These are phyloP conservation scores for Zonitis immaculata DNA, from an alignment of 2,888 invertebrate species.

Conservation along the genomic window DNA sequence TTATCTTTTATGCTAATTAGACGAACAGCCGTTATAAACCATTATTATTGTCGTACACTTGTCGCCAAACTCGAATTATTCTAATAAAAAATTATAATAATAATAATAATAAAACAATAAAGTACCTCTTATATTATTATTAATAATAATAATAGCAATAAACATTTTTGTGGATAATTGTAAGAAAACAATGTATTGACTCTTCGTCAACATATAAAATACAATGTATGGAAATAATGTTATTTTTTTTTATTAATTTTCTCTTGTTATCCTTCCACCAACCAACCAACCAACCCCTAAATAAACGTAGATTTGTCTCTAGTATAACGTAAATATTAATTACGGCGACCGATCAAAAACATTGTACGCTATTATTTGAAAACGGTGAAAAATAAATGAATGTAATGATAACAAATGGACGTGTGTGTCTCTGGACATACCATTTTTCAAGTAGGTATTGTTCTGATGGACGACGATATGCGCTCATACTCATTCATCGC, in stretches of 20 bases:
- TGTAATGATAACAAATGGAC: constrained; percentile 20
- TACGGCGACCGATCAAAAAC: constrained; percentile 22
- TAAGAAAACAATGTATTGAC: constrained; percentile 19
- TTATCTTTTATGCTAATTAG: constrained; percentile 32
- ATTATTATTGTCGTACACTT: not conserved
- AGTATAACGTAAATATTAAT: constrained; percentile 21
- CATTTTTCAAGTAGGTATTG: constrained; percentile 21
- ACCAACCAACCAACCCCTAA: too few relatives aligned
- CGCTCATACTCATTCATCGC: too few relatives aligned
- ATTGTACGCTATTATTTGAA: constrained; percentile 21
- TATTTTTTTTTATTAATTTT: too few relatives aligned
- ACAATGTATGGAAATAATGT: constrained; percentile 8
- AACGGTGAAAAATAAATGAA: constrained; percentile 21
- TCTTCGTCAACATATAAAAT: constrained; percentile 2
- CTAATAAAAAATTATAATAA: too few relatives aligned
- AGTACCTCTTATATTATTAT: not conserved
- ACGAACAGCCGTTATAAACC: constrained; percentile 7
- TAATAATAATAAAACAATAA: too few relatives aligned
- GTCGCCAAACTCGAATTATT: not conserved
- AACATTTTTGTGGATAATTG: constrained; percentile 8
- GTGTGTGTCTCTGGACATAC: constrained; percentile 15
- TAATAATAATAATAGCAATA: too few relatives aligned
- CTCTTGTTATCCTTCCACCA: too few relatives aligned
- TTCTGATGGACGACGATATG: constrained; percentile 15
- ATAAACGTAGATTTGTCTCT: constrained; percentile 20